Base-by-base conservation (phyloP, 2,888 invertebrate genomes). In the Phortica okadai region DNA sequence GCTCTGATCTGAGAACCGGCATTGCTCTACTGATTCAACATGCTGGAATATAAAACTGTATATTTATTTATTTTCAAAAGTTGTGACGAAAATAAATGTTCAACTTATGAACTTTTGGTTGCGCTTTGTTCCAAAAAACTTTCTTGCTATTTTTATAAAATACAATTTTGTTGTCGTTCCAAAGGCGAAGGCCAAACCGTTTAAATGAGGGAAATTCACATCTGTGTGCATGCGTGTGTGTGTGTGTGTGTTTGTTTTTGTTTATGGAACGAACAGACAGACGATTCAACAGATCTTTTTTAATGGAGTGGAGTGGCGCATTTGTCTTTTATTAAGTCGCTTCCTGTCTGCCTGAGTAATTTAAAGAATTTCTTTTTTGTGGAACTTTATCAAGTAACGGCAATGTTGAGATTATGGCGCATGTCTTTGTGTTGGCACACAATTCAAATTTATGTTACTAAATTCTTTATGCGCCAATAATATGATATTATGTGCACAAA, bases 331-430 rank as follows among this genome's bases (percentile, higher is more conserved):
- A 45, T 69, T 69, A 69, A 69, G 69, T 10, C 16, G 69, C 16
- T 69, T 69, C 69, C 69, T 69, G 69, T 69, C 69, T 69, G 69
- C 45, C 11, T 11, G 10, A 50, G 62, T 62, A 69, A 69, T 69
- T 44, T 69, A 44, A 69, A 69, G 69, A 10, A 69, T 56, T 56
- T 33, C 33, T 33, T 33, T 33, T 2, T 33, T 33, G 16, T 25
- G 8, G 11, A 62, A 8, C 21, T 56, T 14, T 21, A 67, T 42
- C 44, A 67, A 44, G 42, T 67, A 67, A 67, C 67, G 67, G 62
- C 10, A 14, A 8, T 50, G 2, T 6, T 11, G 10, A 50, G 50
- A 50, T 50, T 50, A 33, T 33, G 50, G 4, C 8, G 1, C 1
- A 50, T 50, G 50, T 2, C 50, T 11, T 50, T 50, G 50, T 50